These are phyloP conservation scores for Passerina amoena DNA, from an alignment of 2,113 vertebrate species.

Conservation along the genomic window DNA sequence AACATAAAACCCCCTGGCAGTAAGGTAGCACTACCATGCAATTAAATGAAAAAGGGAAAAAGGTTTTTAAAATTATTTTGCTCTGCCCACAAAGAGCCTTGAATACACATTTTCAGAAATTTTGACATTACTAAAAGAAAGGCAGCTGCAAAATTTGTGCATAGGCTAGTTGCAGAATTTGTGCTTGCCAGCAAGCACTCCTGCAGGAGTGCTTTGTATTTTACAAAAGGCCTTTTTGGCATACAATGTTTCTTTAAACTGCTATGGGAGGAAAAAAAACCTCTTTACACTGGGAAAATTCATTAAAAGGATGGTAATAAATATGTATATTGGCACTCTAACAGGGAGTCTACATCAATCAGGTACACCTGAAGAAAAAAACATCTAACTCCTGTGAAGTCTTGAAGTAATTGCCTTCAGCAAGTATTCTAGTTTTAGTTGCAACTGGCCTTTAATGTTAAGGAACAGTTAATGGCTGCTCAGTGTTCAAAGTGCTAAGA, in stretches of 20 bases:
- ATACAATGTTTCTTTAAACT: background rate
- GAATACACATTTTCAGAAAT: background rate
- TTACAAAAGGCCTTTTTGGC: background rate
- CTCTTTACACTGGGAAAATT: background rate
- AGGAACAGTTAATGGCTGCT: background rate
- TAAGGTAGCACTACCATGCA: background rate
- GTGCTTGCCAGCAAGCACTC: background rate
- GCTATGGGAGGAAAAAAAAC: too few relatives aligned
- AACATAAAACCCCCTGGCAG: background rate
- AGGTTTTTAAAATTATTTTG: accelerated
- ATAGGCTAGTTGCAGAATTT: background rate
- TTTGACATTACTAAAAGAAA: background rate
- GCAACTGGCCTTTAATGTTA: background rate
- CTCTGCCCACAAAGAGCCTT: background rate
- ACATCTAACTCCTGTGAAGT: background rate
- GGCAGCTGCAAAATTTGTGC: background rate
- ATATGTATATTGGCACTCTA: background rate
- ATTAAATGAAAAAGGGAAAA: background rate
- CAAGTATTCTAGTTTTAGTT: background rate
- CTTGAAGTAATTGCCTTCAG: background rate
- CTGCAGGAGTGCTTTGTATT: background rate
- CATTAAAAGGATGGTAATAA: background rate
- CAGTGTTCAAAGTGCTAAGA: background rate
- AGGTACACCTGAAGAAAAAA: background rate
- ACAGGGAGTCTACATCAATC: background rate